Evolutionary conservation across 2,888 invertebrate species (phyloP), one percentile per base, ranked within the genome.

Genomic region (Melitaea athalia): DNA sequence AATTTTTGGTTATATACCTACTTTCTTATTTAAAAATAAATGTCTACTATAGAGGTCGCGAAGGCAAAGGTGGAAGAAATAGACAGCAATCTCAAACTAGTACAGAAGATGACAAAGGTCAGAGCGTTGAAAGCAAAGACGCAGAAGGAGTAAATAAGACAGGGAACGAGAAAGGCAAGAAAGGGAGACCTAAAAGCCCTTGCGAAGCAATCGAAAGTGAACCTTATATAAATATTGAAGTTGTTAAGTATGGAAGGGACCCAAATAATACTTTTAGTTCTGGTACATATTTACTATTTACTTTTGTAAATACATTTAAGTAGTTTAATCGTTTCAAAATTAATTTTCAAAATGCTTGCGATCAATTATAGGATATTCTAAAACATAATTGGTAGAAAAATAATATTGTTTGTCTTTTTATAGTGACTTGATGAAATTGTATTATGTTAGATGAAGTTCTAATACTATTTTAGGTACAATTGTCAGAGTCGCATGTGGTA

Each of bases 401-500:
- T 38, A 8, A 7, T 38, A 7, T 38, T 38, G 38, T 38, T 3
- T 5, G 7, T 38, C 10, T 57, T n/a, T 31, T 1, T 38, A 38
- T 42, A 42, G 15, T 31, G 6, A 55, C 6, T 6, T n/a, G 14
- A 31, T 55, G 33, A 55, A 55, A 33, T 55, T 33, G 7, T 55
- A 12, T 33, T 33, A 57, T 42, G 42, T 57, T 42, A 52, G 15
- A 57, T 57, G 42, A 59, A 52, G 42, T 24, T 15, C 6, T 57
- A 24, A 57, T 61, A 14, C 63, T 14, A 60, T 81, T 81, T 60
- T 72, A 93, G 93, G 97, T 0, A 96, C 96, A 0, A 94, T 96
- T 59, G 94, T 97, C 0, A 94, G 95, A 76, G 94, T 97, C 49
- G 95, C 95, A 0, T 97, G 97, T 81, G 95, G 95, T 0, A 95